Conservation (phyloP, 2,797 vertebrate genomes). For the Danio tinwini region DNA sequence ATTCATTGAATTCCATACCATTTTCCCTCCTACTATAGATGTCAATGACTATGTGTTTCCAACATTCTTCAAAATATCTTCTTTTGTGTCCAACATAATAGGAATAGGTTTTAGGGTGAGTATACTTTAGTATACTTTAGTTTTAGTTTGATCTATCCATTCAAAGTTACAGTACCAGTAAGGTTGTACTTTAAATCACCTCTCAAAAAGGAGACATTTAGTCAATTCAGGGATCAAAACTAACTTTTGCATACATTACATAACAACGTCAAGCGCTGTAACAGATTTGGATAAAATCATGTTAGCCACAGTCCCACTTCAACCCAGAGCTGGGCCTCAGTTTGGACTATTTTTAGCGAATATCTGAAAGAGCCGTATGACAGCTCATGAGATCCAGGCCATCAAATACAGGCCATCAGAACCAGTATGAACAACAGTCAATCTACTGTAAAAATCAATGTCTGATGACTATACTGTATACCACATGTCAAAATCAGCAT, state of each 20-base stretch:
- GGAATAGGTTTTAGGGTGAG: no score
- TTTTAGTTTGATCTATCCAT: no score
- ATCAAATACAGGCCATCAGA: conserved; percentile 7
- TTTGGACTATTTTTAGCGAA: conserved; percentile 35
- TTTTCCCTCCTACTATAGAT: no score
- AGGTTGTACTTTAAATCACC: not conserved
- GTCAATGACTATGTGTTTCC: no score
- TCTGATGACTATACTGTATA: not conserved
- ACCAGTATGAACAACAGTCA: not conserved
- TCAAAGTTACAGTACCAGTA: no score
- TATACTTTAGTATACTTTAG: no score
- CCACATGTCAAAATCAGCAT: not conserved
- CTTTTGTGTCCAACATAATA: no score
- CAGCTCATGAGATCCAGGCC: conserved; percentile 8
- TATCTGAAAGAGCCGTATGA: conserved; percentile 32
- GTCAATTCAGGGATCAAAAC: not conserved
- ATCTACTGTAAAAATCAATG: not conserved
- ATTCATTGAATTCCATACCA: no score
- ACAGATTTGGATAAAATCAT: not conserved
- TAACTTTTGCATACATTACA: not conserved
- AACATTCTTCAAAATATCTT: no score
- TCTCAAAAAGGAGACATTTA: not conserved
- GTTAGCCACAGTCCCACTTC: conserved; percentile 10
- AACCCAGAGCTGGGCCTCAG: conserved; percentile 18
- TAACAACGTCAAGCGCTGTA: not conserved